Evolutionary conservation across 92 coral and sea anemone species (phyloP).

Genomic region (Plumapathes pennacea): DNA sequence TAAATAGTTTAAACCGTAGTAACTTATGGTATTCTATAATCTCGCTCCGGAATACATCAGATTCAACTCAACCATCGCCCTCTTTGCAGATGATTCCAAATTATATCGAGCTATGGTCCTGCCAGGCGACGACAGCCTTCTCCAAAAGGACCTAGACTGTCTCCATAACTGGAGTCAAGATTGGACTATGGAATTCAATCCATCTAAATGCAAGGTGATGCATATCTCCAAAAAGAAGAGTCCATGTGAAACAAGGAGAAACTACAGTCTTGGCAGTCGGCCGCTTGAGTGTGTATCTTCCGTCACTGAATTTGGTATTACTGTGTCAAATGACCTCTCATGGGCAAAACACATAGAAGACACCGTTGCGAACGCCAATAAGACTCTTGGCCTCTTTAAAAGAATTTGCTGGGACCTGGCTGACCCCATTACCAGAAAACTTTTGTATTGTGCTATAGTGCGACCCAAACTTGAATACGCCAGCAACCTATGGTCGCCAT

Average conservation of each 20-base stretch:
- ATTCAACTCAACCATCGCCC: constrained; percentile 9
- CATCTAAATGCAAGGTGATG: constrained; percentile 23
- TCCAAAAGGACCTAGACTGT: constrained; percentile 24
- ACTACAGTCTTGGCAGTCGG: constrained; percentile 20
- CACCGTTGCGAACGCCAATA: constrained; percentile 12
- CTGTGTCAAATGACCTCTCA: too few relatives aligned
- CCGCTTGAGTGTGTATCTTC: too few relatives aligned
- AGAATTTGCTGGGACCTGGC: constrained; percentile 21
- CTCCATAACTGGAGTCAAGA: constrained; percentile 26
- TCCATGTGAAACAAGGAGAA: neutral
- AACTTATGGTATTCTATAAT: neutral
- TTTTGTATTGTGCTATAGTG: constrained; percentile 34
- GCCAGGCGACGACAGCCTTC: constrained; percentile 16
- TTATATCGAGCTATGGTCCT: constrained; percentile 22
- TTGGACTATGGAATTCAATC: constrained; percentile 33
- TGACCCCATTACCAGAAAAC: constrained; percentile 17
- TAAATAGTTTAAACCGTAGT: too few relatives aligned
- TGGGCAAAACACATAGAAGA: constrained; percentile 23
- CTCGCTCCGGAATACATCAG: neutral
- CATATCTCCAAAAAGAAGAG: constrained; percentile 22
- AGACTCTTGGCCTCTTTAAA: constrained; percentile 8
- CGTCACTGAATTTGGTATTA: too few relatives aligned
- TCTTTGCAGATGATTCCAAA: constrained; percentile 51
- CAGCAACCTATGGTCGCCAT: constrained; percentile 35
- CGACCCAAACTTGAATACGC: constrained; percentile 24